These are phyloP conservation scores for Pristionchus maxplancki DNA, from an alignment of 2,888 invertebrate genomes.

Conservation along the genomic window DNA sequence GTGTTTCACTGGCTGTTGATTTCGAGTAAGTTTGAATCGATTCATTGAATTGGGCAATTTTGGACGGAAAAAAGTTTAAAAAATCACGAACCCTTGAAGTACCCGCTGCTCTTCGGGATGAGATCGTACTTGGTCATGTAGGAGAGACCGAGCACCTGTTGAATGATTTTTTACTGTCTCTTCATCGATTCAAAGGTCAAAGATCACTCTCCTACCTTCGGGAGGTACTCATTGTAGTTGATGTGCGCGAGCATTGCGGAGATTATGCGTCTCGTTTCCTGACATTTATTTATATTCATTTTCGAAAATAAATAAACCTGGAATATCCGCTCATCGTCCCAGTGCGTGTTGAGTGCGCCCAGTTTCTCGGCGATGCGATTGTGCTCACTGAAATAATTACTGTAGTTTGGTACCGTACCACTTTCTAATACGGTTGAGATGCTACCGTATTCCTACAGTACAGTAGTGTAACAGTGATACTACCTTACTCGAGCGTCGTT, in stretches of 20 bases:
- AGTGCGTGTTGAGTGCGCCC: conserved; percentile 74
- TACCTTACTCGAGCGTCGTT: background rate
- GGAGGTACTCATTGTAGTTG: conserved; percentile 82
- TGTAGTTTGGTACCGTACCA: background rate
- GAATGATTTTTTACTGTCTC: background rate
- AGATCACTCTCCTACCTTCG: conserved; percentile 81
- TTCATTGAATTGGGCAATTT: no score
- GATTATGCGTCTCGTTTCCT: conserved; percentile 79
- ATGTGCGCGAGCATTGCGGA: conserved; percentile 81
- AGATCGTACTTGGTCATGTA: conserved; percentile 90
- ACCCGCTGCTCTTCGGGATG: conserved; percentile 83
- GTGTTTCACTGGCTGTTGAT: background rate
- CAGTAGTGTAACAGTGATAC: background rate
- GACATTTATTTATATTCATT: conserved; percentile 51
- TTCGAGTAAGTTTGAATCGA: background rate
- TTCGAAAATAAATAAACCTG: conserved; percentile 62
- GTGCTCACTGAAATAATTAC: conserved; percentile 68
- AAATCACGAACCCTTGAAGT: conserved; percentile 58
- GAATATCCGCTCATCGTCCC: conserved; percentile 78
- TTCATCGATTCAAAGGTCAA: background rate
- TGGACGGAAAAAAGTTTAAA: background rate
- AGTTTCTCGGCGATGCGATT: conserved; percentile 72
- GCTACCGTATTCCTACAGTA: background rate
- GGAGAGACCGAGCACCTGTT: conserved; percentile 87
- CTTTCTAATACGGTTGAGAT: no score